phyloP scores from a whole-genome alignment of 2,113 vertebrate genomes.

The Tychaedon coryphoeus region DNA sequence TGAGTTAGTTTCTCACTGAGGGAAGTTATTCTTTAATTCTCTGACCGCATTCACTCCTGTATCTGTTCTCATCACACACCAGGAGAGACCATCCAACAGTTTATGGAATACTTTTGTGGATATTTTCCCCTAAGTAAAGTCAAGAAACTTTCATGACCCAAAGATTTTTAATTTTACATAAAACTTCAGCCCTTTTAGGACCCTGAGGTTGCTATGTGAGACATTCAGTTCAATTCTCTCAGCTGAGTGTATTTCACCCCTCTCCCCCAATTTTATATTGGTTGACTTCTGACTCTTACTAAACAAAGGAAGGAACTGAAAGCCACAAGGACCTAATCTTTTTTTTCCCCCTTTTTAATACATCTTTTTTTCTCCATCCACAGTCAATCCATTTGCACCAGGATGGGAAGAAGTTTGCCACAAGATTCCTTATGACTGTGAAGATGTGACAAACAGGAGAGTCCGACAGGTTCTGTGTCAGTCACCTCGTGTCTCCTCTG shows the following conservation, averaged over 20 bases:
- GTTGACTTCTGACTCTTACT: neutral
- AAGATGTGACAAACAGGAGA: constrained; percentile 58
- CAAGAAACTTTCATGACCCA: neutral
- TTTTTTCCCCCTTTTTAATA: neutral
- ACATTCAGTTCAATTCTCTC: neutral
- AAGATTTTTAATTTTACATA: neutral
- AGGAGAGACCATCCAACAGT: neutral
- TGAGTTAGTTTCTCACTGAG: neutral
- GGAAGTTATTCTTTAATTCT: neutral
- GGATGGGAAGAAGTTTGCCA: constrained; percentile 65
- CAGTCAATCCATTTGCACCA: constrained; percentile 70
- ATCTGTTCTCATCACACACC: rapidly evolving
- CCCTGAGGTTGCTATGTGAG: neutral
- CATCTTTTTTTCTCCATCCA: neutral
- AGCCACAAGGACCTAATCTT: neutral
- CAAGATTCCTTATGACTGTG: neutral
- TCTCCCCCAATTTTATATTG: neutral
- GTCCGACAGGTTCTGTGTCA: constrained; percentile 65
- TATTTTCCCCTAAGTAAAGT: neutral
- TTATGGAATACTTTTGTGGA: neutral
- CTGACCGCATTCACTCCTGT: neutral
- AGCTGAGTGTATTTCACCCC: neutral
- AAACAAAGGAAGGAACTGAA: neutral
- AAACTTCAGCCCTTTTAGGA: neutral
- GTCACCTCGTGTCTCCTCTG: neutral